phyloP scores from a whole-genome alignment of 2,113 vertebrate species.

The Xerus inauris region DNA sequence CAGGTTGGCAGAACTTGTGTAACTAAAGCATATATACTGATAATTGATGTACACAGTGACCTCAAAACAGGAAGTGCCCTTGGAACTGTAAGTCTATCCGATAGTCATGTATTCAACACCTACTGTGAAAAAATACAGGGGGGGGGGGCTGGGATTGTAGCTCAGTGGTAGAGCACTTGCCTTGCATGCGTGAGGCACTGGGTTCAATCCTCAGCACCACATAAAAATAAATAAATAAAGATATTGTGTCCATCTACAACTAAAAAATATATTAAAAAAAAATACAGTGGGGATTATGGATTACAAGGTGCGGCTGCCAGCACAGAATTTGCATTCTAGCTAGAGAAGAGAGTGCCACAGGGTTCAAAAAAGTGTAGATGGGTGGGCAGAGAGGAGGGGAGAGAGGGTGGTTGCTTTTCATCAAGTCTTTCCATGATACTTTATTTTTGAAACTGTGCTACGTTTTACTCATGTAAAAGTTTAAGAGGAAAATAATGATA shows the following conservation, averaged over 20 bases:
- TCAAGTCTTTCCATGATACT: background rate
- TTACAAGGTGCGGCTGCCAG: background rate
- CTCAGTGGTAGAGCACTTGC: too few species aligned
- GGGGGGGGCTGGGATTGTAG: too few species aligned
- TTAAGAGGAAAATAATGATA: background rate
- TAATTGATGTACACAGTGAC: background rate
- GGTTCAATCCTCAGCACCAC: too few species aligned
- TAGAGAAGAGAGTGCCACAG: background rate
- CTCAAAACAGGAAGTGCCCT: constrained; percentile 6
- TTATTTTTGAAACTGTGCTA: background rate
- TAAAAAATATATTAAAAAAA: too few species aligned
- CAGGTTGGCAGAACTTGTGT: background rate
- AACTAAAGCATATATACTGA: background rate
- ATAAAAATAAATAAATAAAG: too few species aligned
- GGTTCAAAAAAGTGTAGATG: background rate
- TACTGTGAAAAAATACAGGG: too few species aligned
- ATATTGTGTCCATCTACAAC: too few species aligned
- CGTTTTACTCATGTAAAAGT: constrained; percentile 1
- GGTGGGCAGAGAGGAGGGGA: background rate
- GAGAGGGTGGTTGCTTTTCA: background rate
- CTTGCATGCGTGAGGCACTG: too few species aligned
- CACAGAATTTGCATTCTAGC: background rate
- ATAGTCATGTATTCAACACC: background rate
- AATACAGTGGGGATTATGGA: background rate
- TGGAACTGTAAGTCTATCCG: background rate